Conservation (phyloP, 2,888 invertebrate species). For the Xestobium rufovillosum region DNA sequence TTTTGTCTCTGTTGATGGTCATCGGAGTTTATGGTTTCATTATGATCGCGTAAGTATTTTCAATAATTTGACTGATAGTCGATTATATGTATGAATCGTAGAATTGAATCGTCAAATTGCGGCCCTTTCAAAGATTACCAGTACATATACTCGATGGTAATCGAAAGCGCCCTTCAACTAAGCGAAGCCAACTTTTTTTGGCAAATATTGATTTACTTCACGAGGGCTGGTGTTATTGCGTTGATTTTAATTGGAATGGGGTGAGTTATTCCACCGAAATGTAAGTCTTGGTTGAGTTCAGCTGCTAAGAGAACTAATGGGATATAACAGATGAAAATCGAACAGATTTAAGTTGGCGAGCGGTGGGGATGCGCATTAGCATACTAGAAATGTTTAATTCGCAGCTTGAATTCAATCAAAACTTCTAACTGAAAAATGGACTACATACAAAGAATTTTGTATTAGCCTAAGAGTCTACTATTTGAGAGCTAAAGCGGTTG, state of each 20-base stretch:
- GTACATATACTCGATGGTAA: constrained; percentile 52
- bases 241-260: constrained; percentile 53
- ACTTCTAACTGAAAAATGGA: no score
- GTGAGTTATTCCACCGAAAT: constrained; percentile 38
- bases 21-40: constrained; percentile 56
- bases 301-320: constrained; percentile 3
- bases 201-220: constrained; percentile 44
- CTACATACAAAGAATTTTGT: no score
- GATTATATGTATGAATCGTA: no score
- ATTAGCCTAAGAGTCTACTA: constrained; percentile 57
- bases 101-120: constrained; percentile 51
- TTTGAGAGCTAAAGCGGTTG: constrained; percentile 52
- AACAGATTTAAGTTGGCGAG: no score
- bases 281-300: constrained; percentile 2
- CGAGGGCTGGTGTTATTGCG: constrained; percentile 55
- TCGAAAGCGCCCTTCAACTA: constrained; percentile 49
- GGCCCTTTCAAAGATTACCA: constrained; percentile 56
- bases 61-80: no score
- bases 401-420: no score
- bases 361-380: no score
- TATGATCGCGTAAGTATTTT: constrained; percentile 50
- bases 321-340: no score
- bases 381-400: no score
- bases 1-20: constrained; percentile 56
- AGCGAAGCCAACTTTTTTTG: constrained; percentile 44